Conservation (phyloP, 2,113 vertebrate genomes). For the Paracanthobrama guichenoti region DNA sequence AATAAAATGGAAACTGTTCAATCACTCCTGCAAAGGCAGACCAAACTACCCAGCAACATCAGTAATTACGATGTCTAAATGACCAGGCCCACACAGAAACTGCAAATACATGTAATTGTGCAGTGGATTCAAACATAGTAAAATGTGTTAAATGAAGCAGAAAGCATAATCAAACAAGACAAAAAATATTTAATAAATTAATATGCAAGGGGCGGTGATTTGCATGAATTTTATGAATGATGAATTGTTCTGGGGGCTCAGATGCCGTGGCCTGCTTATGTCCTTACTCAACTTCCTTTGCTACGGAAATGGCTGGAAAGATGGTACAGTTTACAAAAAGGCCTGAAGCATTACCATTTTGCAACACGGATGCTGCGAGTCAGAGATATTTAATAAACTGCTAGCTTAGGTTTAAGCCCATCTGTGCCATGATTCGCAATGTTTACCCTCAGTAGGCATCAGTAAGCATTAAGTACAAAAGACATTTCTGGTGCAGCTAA, state of each 20-base stretch:
- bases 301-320: neutral
- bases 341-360: neutral
- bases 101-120: neutral
- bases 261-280: neutral
- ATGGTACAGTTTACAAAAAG: neutral
- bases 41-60: neutral
- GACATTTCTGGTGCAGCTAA: neutral
- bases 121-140: neutral
- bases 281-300: neutral
- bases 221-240: neutral
- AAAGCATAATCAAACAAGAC: neutral
- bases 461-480: neutral
- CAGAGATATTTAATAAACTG: slow-evolving; percentile 23
- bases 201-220: neutral
- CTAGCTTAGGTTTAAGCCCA: neutral
- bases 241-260: neutral
- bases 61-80: neutral
- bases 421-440: neutral
- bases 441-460: neutral
- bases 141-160: neutral
- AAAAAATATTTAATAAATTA: neutral
- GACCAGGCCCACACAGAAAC: neutral
- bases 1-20: neutral
- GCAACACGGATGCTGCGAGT: slow-evolving; percentile 14
- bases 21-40: no score